A percentile compares a stretch with the other conserved stretches of the same genome.
phyloP scores from a whole-genome alignment of 2,113 vertebrate species.

The Lathamus discolor region DNA sequence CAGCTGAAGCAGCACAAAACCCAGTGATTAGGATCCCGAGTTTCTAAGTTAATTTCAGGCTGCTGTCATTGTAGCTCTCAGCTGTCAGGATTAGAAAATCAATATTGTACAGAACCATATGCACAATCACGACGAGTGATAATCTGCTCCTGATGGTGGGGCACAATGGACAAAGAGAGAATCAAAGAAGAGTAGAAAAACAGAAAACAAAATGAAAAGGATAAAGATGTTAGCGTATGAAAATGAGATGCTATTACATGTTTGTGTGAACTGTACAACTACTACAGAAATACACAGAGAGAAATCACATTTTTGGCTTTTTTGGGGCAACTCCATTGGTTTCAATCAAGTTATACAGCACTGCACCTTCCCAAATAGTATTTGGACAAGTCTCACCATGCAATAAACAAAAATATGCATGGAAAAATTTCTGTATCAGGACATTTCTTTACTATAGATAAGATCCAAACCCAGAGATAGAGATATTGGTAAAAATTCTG shows the following conservation, averaged over 20 bases:
- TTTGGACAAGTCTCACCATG: background rate
- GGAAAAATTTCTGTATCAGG: background rate
- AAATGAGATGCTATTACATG: background rate
- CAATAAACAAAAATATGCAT: background rate
- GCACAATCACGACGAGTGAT: fast-evolving
- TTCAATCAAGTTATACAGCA: background rate
- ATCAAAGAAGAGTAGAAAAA: background rate
- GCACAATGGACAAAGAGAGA: background rate
- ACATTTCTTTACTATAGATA: background rate
- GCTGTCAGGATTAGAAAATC: background rate
- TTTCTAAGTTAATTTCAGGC: constrained; percentile 26
- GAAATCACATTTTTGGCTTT: background rate
- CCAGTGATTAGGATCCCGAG: constrained; percentile 3
- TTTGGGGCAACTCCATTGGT: background rate
- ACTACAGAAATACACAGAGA: background rate
- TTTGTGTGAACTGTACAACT: background rate
- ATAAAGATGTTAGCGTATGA: background rate
- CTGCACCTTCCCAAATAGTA: background rate
- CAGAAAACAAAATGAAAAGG: background rate
- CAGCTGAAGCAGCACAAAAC: constrained; percentile 52
- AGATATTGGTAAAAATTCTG: background rate
- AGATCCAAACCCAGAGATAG: background rate
- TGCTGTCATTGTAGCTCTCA: background rate
- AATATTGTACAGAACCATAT: background rate
- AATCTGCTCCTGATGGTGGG: background rate